Base-by-base conservation (phyloP, 2,113 vertebrate genomes). In the Coregonus clupeaformis region DNA sequence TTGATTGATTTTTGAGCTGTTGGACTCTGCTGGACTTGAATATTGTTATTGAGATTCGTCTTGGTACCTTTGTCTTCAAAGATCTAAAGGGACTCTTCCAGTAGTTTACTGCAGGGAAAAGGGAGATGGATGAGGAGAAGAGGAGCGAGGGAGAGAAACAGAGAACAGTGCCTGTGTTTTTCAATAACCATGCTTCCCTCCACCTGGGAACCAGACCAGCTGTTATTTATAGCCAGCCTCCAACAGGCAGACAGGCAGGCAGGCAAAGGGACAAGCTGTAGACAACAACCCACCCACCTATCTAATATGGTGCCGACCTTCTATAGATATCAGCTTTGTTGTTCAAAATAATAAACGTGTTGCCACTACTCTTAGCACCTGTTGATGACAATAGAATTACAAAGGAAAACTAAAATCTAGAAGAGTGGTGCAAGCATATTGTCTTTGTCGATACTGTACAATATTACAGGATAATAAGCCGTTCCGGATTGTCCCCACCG, bases 161-260 rank as follows among this genome's bases (percentile, higher is more conserved):
- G 85, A 77, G 60, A 7, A 42, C 36, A 42, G 36, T 12, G 69
- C 72, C 79, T 80, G 76, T 88, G 86, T 87, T 90, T 91, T 69
- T 91, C 90, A 91, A 91, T 91, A 92, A 91, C 86, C 85, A 76
- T 78, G 80, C 78, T 68, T 82, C 77, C 78, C 79, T 84, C 73
- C 87, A 89, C 84, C 82, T 81, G 89, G 85, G 85, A 84, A 83
- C 29, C 71, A 69, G 74, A 81, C 82, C 82, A 64, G 42, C 82
- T 49, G 73, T 85, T 91, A 89, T 92, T 91, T 85, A 87, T 90
- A 88, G 87, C 52, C 68, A 27, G 57, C 36, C 69, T 75, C 68
- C 83, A 73, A 80, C 75, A 83, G 79, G 77, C 84, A 76, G 57
- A 27, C 27, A 27, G 27, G 27, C 27, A 27, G 27, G 27, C 27